Conservation (phyloP, 1,140 invertebrate genomes). For the Drosophila pruinosa region DNA sequence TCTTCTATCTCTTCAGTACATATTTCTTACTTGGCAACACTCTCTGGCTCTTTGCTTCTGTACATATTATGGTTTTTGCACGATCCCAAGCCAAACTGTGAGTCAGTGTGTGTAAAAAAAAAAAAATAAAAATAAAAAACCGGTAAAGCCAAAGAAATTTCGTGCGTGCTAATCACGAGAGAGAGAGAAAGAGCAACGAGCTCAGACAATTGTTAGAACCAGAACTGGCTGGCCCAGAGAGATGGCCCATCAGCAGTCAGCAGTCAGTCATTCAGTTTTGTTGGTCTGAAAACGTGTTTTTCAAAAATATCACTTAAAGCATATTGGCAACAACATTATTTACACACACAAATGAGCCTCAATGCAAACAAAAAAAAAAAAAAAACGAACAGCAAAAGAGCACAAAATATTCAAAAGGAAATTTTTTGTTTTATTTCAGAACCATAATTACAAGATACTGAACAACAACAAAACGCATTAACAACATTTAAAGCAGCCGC, state of each 20-base stretch:
- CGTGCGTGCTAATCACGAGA: constrained; percentile 65
- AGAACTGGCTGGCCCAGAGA: constrained; percentile 2
- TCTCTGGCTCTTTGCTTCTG: neutral
- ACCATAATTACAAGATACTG: constrained; percentile 64
- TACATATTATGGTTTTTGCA: constrained; percentile 17
- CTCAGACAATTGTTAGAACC: constrained; percentile 21
- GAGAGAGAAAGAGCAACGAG: constrained; percentile 15
- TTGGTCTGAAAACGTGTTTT: constrained; percentile 55
- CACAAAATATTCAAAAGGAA: constrained; percentile 64
- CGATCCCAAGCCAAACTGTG: constrained; percentile 27
- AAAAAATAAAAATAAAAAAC: constrained; percentile 44
- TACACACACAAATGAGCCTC: constrained; percentile 13
- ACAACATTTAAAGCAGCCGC: constrained; percentile 38
- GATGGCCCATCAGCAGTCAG: constrained; percentile 22
- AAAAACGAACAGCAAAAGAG: constrained; percentile 20
- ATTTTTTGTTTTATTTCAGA: constrained; percentile 68
- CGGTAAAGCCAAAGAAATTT: constrained; percentile 74
- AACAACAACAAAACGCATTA: constrained; percentile 33
- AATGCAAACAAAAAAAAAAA: neutral
- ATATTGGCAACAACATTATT: constrained; percentile 10
- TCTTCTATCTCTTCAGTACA: neutral
- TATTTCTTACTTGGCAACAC: constrained; percentile 27
- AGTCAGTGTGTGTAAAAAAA: constrained; percentile 33
- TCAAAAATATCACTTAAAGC: neutral
- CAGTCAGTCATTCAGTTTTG: constrained; percentile 1